Evolutionary conservation across 2,888 invertebrate species (phyloP).

Genomic region (Lordiphosa fenestrarum): DNA sequence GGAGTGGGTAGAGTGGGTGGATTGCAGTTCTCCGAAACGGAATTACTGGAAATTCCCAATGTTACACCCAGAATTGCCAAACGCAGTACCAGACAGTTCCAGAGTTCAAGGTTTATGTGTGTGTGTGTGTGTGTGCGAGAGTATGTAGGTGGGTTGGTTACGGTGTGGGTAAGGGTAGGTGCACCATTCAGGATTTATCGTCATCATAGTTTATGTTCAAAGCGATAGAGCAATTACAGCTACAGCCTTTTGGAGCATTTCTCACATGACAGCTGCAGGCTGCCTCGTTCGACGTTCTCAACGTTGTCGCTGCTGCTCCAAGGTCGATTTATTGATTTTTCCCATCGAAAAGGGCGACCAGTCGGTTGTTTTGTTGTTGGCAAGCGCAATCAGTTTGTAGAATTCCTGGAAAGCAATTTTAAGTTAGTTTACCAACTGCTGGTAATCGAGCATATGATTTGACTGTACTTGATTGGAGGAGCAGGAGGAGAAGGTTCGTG

Average conservation of each 20-base stretch:
- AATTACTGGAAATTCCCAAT: conserved; percentile 65
- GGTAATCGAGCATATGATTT: conserved; percentile 4
- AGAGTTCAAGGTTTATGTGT: conserved; percentile 66
- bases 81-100: conserved; percentile 28
- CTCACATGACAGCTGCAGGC: conserved; percentile 15
- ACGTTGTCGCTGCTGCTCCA: conserved; percentile 38
- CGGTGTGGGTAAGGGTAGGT: conserved; percentile 3
- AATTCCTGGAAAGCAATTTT: conserved; percentile 11
- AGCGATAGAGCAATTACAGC: conserved; percentile 18
- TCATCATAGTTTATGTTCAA: conserved; percentile 42
- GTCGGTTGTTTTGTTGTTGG: conserved; percentile 19
- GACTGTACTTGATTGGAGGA: background rate
- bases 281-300: conserved; percentile 5
- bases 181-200: conserved; percentile 42
- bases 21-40: conserved; percentile 39
- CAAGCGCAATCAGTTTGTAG: conserved; percentile 19
- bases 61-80: conserved; percentile 43
- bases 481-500: background rate
- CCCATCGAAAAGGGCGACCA: conserved; percentile 38
- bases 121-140: conserved; percentile 28
- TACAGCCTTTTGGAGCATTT: conserved; percentile 10
- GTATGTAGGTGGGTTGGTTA: conserved; percentile 2
- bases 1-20: background rate
- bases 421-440: conserved; percentile 5
- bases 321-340: conserved; percentile 78